Conservation (phyloP, 2,888 invertebrate genomes). For the Rhorus exstirpatorius region DNA sequence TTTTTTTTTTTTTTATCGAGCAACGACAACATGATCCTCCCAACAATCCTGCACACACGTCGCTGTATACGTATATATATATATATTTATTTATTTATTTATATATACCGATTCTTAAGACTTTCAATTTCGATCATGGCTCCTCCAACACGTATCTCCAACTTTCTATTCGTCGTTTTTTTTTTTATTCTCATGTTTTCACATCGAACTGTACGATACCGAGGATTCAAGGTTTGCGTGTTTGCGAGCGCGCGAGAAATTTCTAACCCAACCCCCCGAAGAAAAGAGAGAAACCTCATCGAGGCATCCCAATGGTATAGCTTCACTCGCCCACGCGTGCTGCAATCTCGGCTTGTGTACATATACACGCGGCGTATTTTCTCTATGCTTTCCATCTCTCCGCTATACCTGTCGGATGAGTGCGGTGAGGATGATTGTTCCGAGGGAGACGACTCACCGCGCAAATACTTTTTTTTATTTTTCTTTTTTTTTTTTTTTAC, state of each 20-base stretch:
- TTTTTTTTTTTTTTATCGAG: constrained; percentile 40
- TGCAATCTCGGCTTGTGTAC: constrained; percentile 39
- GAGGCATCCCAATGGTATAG: background rate
- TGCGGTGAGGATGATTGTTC: constrained; percentile 30
- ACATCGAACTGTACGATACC: constrained; percentile 12
- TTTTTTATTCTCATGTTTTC: background rate
- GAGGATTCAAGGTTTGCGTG: constrained; percentile 21
- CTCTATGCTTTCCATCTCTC: background rate
- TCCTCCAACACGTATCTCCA: constrained; percentile 14
- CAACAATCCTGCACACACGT: constrained; percentile 11
- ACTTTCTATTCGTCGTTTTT: constrained; percentile 27
- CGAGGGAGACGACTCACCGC: background rate
- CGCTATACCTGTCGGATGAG: background rate
- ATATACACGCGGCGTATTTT: constrained; percentile 1
- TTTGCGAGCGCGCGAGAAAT: constrained; percentile 20
- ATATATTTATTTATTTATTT: constrained; percentile 1
- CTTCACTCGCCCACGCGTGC: constrained; percentile 17
- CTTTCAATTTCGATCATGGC: constrained; percentile 53
- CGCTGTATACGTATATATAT: too few relatives aligned
- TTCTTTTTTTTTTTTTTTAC: constrained; percentile 56
- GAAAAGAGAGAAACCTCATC: constrained; percentile 14
- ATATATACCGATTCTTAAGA: constrained; percentile 5
- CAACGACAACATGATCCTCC: constrained; percentile 52
- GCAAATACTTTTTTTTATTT: background rate
- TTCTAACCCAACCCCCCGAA: background rate